phyloP scores from a whole-genome alignment of 1,140 invertebrate genomes.

The Calephelis nemesis region DNA sequence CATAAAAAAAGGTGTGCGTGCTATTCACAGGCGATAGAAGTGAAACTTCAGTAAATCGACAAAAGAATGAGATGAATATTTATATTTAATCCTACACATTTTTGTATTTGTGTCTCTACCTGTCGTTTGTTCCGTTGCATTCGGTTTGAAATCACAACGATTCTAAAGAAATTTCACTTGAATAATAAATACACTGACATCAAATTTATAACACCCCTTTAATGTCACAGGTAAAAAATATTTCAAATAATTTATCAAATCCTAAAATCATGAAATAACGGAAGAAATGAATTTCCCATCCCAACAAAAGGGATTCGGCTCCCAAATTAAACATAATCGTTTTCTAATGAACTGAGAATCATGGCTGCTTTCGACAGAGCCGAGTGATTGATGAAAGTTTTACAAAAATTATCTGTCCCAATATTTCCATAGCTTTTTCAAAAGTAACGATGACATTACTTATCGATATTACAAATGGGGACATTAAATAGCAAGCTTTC shows the following conservation, averaged over 20 bases:
- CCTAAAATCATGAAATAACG: slow-evolving; percentile 8
- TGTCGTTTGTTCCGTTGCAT: no score
- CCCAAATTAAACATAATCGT: slow-evolving; percentile 19
- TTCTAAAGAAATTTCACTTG: no score
- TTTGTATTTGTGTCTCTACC: no score
- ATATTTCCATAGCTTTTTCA: slow-evolving; percentile 11
- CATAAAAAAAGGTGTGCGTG: no score
- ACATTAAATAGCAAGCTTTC: no score
- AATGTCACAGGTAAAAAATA: not conserved
- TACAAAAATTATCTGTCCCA: slow-evolving; percentile 18
- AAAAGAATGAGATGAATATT: no score
- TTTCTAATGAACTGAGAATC: slow-evolving; percentile 18
- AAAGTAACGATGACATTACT: slow-evolving; percentile 5
- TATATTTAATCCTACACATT: no score
- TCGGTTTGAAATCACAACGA: no score
- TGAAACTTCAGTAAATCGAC: no score
- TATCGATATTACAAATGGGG: not conserved
- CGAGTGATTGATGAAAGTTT: slow-evolving; percentile 12
- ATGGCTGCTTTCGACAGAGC: slow-evolving; percentile 15
- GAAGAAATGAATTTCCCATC: slow-evolving; percentile 4
- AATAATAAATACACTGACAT: no score
- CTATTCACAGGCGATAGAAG: no score
- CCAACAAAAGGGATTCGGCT: slow-evolving; percentile 16
- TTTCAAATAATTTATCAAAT: slow-evolving; percentile 1
- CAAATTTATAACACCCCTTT: no score